Base-by-base conservation (phyloP, 1,140 invertebrate species). In the Bombus breviceps region DNA sequence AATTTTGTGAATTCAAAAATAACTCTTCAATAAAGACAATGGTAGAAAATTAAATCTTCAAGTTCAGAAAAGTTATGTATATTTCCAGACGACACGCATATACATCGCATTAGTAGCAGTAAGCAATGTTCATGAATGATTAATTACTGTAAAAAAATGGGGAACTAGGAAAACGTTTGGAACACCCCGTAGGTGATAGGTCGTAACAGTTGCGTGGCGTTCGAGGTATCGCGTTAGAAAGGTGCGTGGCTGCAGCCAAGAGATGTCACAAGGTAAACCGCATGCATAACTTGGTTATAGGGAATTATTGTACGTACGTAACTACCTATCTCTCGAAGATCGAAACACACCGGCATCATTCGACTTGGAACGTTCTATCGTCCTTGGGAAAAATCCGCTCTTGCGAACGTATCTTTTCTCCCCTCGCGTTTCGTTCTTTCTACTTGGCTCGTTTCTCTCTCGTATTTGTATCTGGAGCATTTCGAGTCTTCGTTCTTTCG, bases 181-280 rank as follows among this genome's bases (percentile, higher is more conserved):
- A 34, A 80, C 76, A 85, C 68, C 83, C 68, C 6, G 76, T 80
- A 47, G 59, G 28, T 80, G 57, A 85, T 72, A 72, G 76, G 25
- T 72, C 57, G 69, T 28, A 39, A 9, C 43, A 41, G 76, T 80
- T 85, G 43, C 78, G 78, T 57, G 25, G 64, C 22, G 66, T 25
- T 79, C 68, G 88, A 85, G 87, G 77, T 87, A 86, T 86, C 88
- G 90, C 87, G 91, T 94, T 95, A 94, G 94, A 95, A 94, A 95
- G 94, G 94, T 85, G 89, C 84, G 81, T 84, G 87, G 78, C 69
- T 79, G 86, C 64, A 75, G 41, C 78, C 73, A 75, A 91, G 92
- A 94, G 94, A 94, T 93, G 92, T 93, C 93, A 94, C 94, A 94
- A 95, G 94, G 93, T 86, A 93, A 95, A 94, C 94, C 91, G 91